A percentile compares a stretch with the other conserved stretches of the same genome.
These are phyloP conservation scores for Rhegmatorhina hoffmannsi DNA, from an alignment of 2,113 vertebrate species.

Conservation along the genomic window DNA sequence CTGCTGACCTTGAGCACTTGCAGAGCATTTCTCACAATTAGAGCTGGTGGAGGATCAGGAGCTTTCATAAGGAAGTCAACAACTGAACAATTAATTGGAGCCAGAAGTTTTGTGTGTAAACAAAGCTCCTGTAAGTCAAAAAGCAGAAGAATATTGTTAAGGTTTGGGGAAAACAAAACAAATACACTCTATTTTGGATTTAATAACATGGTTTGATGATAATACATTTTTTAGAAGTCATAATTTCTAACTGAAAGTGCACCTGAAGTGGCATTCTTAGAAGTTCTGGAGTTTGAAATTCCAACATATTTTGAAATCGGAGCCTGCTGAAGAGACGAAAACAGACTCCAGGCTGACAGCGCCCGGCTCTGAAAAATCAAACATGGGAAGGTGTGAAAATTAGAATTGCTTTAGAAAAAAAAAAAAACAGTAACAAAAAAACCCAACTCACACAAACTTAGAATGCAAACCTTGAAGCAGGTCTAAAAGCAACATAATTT, in stretches of 20 bases:
- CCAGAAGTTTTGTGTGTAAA: conserved; percentile 93
- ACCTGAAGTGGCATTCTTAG: conserved; percentile 95
- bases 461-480: background rate
- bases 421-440: background rate
- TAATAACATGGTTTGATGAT: background rate
- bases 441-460: background rate
- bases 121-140: conserved; percentile 84
- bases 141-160: background rate
- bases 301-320: conserved; percentile 90
- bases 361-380: conserved; percentile 87
- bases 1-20: conserved; percentile 91
- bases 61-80: conserved; percentile 93
- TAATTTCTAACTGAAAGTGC: background rate
- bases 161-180: background rate
- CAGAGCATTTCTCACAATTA: conserved; percentile 88
- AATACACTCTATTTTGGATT: background rate
- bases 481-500: background rate
- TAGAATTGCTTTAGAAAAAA: background rate
- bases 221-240: background rate
- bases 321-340: conserved; percentile 92
- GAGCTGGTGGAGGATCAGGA: conserved; percentile 88
- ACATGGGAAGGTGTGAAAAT: background rate
- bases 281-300: conserved; percentile 93
- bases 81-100: conserved; percentile 83
- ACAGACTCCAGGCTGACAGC: conserved; percentile 90